A percentile compares a stretch with the other conserved stretches of the same genome.
phyloP scores from a whole-genome alignment of 37 sponge, comb jelly and placozoan genomes.

The Chondrosia reniformis region DNA sequence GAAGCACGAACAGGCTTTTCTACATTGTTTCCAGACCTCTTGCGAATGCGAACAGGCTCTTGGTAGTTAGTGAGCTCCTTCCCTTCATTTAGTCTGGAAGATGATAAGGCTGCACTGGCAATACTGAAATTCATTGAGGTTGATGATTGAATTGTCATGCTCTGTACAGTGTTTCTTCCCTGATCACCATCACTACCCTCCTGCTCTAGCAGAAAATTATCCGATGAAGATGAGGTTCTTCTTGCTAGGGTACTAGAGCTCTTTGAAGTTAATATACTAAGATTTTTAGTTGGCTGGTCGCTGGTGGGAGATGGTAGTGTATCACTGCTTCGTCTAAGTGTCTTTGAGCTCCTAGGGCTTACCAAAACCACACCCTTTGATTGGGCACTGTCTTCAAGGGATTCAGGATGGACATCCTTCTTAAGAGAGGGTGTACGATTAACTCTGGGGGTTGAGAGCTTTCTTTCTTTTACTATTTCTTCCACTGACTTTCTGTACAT shows the following conservation, averaged over 20 bases:
- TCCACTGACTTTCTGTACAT: conserved; percentile 9
- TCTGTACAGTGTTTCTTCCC: not conserved
- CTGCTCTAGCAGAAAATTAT: too few species aligned
- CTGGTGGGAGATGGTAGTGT: not conserved
- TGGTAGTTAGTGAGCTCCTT: not conserved
- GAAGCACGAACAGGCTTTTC: conserved; percentile 1
- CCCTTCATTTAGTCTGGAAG: too few species aligned
- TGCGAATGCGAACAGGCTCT: not conserved
- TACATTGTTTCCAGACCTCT: not conserved
- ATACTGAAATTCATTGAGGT: not conserved
- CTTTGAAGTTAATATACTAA: not conserved
- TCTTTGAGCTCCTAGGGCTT: not conserved
- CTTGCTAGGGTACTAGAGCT: not conserved
- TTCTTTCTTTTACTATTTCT: not conserved
- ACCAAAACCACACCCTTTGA: too few species aligned
- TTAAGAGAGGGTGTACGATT: not conserved
- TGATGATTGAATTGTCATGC: conserved; percentile 13
- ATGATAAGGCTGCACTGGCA: not conserved
- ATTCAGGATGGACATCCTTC: too few species aligned
- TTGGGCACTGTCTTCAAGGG: not conserved
- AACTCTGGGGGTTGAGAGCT: not conserved
- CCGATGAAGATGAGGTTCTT: not conserved
- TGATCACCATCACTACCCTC: not conserved
- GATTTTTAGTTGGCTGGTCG: not conserved
- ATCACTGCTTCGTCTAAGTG: not conserved